Conservation (phyloP, 2,797 vertebrate genomes). For the Esox masquinongy region DNA sequence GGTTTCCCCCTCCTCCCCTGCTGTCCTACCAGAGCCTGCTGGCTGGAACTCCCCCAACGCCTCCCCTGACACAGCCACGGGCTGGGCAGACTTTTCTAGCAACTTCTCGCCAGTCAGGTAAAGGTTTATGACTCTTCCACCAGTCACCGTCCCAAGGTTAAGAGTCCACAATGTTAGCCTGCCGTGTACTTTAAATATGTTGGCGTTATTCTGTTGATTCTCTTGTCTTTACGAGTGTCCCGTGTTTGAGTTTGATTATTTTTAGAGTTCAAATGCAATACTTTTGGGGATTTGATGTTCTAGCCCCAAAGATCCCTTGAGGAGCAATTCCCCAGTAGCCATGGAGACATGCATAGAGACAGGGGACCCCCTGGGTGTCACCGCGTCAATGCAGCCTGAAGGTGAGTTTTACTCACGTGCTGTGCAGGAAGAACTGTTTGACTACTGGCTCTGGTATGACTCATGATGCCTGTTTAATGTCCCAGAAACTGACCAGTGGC, state of each 20-base stretch:
- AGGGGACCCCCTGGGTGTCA: slow-evolving; percentile 84
- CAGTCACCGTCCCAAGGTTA: neutral
- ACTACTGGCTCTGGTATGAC: neutral
- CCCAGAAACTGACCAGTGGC: slow-evolving; percentile 72
- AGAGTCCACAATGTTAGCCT: too few relatives aligned
- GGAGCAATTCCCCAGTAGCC: slow-evolving; percentile 95
- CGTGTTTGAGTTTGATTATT: neutral
- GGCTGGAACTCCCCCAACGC: slow-evolving; percentile 84
- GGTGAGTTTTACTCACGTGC: slow-evolving; percentile 69
- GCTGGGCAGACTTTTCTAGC: slow-evolving; percentile 94
- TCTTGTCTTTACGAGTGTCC: neutral
- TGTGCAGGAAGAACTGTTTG: neutral
- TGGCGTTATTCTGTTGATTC: neutral
- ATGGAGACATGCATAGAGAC: slow-evolving; percentile 95
- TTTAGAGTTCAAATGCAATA: neutral
- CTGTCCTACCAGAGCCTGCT: slow-evolving; percentile 68
- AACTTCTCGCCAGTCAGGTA: slow-evolving; percentile 89
- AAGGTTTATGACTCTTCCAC: neutral
- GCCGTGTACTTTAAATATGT: neutral
- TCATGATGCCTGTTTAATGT: neutral
- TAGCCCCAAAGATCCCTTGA: slow-evolving; percentile 90
- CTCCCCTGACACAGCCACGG: slow-evolving; percentile 77
- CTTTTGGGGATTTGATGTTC: slow-evolving; percentile 30
- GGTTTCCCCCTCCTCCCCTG: slow-evolving; percentile 66
- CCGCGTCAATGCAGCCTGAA: slow-evolving; percentile 77